Evolutionary conservation across 2,113 vertebrate genomes (phyloP).

Genomic region (Oreotrochilus melanogaster): DNA sequence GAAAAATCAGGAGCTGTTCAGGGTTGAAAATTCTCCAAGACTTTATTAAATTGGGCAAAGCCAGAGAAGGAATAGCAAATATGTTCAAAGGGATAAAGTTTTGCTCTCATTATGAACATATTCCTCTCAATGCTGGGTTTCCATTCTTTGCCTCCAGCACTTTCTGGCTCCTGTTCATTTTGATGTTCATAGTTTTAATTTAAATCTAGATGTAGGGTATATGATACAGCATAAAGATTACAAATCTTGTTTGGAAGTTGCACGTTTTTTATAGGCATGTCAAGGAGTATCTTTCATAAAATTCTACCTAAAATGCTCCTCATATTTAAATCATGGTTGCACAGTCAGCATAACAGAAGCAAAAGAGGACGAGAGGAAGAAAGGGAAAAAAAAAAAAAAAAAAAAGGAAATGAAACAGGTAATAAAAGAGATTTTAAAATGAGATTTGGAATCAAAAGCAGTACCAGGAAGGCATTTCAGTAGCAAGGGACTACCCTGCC

Average conservation of each 20-base stretch:
- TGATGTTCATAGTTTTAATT: constrained; percentile 26
- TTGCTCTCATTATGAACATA: constrained; percentile 22
- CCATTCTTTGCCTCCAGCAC: constrained; percentile 1
- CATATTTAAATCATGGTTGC: neutral
- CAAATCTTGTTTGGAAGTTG: neutral
- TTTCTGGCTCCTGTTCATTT: constrained; percentile 25
- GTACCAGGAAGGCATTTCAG: neutral
- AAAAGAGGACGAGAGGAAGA: neutral
- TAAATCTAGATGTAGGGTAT: constrained; percentile 1
- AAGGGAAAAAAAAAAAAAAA: neutral
- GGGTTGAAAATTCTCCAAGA: constrained; percentile 17
- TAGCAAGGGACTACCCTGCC: neutral
- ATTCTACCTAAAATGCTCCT: neutral
- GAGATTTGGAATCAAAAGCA: constrained; percentile 4
- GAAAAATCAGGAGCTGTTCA: constrained; percentile 14
- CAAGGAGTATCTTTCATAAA: neutral
- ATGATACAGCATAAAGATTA: neutral
- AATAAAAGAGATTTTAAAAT: constrained; percentile 21
- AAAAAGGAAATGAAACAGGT: constrained; percentile 38
- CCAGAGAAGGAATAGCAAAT: constrained; percentile 21
- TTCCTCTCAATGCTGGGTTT: neutral
- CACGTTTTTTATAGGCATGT: neutral
- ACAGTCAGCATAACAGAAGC: neutral
- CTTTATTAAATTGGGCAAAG: constrained; percentile 47
- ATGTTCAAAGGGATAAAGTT: constrained; percentile 9